phyloP scores from a whole-genome alignment of 1,140 invertebrate genomes.

The Hesperophylax magnus region DNA sequence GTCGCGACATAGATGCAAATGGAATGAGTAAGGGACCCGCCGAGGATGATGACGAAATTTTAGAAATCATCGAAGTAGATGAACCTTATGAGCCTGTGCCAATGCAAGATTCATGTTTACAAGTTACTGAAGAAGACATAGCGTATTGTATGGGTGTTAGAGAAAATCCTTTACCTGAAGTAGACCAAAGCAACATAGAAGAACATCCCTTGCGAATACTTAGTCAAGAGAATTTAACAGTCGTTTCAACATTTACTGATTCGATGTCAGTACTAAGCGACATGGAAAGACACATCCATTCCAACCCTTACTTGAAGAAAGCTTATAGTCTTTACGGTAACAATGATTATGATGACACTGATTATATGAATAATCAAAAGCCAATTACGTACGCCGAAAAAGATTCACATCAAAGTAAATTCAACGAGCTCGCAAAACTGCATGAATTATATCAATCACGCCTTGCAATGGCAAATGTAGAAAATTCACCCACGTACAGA shows the following conservation, averaged over 20 bases:
- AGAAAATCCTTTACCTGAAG: slow-evolving; percentile 81
- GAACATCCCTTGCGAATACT: slow-evolving; percentile 89
- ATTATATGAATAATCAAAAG: slow-evolving; percentile 49
- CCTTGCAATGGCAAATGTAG: slow-evolving; percentile 63
- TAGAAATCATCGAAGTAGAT: slow-evolving; percentile 87
- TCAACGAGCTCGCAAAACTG: slow-evolving; percentile 75
- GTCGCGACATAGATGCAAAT: slow-evolving; percentile 67
- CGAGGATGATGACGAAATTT: slow-evolving; percentile 78
- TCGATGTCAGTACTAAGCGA: slow-evolving; percentile 84
- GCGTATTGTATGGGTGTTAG: slow-evolving; percentile 85
- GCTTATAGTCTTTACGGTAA: slow-evolving; percentile 65
- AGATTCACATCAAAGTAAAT: slow-evolving; percentile 68
- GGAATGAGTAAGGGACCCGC: slow-evolving; percentile 68
- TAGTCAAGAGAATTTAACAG: slow-evolving; percentile 91
- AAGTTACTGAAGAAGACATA: slow-evolving; percentile 94
- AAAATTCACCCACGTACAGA: slow-evolving; percentile 50
- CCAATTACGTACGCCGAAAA: slow-evolving; percentile 42
- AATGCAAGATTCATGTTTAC: slow-evolving; percentile 86
- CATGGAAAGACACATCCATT: slow-evolving; percentile 74
- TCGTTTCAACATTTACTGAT: slow-evolving; percentile 89
- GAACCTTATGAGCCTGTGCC: slow-evolving; percentile 85
- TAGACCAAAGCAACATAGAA: slow-evolving; percentile 75
- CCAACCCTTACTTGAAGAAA: slow-evolving; percentile 67
- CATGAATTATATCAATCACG: slow-evolving; percentile 76
- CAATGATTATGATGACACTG: slow-evolving; percentile 61